Base-by-base conservation (phyloP, 2,113 vertebrate genomes). In the Ahaetulla prasina region DNA sequence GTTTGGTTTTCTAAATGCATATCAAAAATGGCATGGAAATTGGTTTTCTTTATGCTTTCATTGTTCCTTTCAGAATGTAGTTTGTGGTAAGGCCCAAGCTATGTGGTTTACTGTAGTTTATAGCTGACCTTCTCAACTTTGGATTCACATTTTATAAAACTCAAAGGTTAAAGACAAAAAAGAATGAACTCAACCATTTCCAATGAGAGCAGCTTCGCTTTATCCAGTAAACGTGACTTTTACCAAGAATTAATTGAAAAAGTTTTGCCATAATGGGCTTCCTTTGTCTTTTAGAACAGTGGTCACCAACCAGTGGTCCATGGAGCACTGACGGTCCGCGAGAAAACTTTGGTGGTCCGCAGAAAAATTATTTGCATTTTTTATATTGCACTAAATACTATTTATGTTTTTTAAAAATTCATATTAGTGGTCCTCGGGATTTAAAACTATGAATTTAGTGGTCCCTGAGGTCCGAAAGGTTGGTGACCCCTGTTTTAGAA, bases 121-220 rank as follows among this genome's bases (percentile, higher is more conserved):
- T 93, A 25, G 2, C 12, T 91, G 90, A 89, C 7, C 45, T 95
- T 95, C 90, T 39, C 18, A 80, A 80, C 93, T 94, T 95, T 93
- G 89, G 86, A 95, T 90, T 94, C 57, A 91, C n/a, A 23, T 93
- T 92, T 60, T 87, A 94, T 91, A 96, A 89, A 95, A 94, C 95
- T 93, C 92, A 95, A 89, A 97, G 94, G 94, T 23, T 95, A 91
- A 94, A 90, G 94, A 95, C 94, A 39, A 89, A 45, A 89, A 57
- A 89, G 25, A 47, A 39, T 14, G 23, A 50, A n/a, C 23, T 90
- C 91, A 94, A 84, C 43, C 85, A 93, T 95, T 95, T 96, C 95
- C 94, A 95, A 89, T 95, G 95, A 96, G 94, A 95, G 68, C 80
- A 91, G 80, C 94, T 92, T 94, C 94, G 91, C 63, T 93, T 93